Evolutionary conservation across 2,113 vertebrate genomes (phyloP).

Genomic region (Corythaixoides concolor): DNA sequence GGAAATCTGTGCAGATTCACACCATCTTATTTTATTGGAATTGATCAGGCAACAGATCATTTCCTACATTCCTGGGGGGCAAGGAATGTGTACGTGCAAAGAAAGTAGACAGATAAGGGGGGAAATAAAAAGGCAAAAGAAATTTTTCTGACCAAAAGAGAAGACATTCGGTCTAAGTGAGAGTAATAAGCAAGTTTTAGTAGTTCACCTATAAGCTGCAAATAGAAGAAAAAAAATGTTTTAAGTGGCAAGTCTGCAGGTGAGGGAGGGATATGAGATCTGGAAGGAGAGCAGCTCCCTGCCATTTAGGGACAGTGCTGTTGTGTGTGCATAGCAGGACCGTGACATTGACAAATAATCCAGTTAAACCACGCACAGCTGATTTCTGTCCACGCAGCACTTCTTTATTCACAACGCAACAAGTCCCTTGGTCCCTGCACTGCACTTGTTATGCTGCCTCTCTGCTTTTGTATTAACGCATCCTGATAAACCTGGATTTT

Average conservation of each 20-base stretch:
- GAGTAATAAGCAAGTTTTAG: background rate
- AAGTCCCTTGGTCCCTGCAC: background rate
- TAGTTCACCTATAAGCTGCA: background rate
- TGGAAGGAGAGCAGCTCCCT: background rate
- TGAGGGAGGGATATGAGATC: background rate
- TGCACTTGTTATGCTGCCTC: background rate
- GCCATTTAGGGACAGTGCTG: background rate
- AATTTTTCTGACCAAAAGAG: background rate
- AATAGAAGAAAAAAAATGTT: background rate
- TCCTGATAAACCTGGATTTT: background rate
- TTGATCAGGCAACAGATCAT: background rate
- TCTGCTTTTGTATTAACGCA: background rate
- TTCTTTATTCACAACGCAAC: background rate
- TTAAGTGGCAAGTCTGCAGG: background rate
- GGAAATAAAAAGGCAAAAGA: background rate
- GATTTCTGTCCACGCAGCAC: background rate
- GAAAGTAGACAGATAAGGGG: background rate
- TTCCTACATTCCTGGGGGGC: background rate
- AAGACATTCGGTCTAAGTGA: background rate
- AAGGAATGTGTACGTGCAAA: background rate
- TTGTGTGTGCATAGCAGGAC: background rate
- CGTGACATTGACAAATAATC: background rate
- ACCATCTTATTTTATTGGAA: background rate
- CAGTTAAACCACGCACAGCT: background rate
- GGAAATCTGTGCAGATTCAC: background rate